Conservation (phyloP, 2,797 vertebrate species). For the Pantherophis alleghaniensis region DNA sequence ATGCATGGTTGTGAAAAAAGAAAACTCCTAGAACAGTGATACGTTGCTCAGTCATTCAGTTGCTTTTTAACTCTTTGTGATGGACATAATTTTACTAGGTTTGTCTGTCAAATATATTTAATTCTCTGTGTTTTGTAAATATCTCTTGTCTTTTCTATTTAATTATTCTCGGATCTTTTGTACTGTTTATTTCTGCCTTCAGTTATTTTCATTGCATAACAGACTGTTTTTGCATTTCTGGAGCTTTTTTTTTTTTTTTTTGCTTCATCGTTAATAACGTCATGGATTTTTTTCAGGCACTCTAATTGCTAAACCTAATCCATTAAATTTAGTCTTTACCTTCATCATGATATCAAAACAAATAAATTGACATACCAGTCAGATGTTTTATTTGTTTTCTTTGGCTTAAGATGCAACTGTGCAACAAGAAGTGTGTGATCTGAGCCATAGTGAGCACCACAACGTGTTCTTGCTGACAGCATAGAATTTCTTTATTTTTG, state of each 20-base stretch:
- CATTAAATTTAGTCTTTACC: neutral
- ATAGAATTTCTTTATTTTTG: neutral
- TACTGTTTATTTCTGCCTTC: neutral
- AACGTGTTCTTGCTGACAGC: neutral
- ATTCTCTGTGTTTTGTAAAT: neutral
- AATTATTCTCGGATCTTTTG: neutral
- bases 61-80: neutral
- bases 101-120: neutral
- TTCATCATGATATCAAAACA: neutral
- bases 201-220: neutral
- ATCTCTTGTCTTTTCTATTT: neutral
- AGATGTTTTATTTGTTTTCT: neutral
- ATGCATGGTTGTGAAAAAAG: neutral
- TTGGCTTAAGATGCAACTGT: neutral
- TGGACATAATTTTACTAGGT: neutral
- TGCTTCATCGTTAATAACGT: neutral
- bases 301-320: neutral
- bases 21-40: neutral
- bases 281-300: neutral
- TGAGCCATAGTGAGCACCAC: neutral
- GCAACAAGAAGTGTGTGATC: neutral
- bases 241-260: neutral
- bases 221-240: neutral
- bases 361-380: neutral
- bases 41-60: neutral